Evolutionary conservation across 2,888 invertebrate species (phyloP).

Genomic region (Callinectes sapidus): DNA sequence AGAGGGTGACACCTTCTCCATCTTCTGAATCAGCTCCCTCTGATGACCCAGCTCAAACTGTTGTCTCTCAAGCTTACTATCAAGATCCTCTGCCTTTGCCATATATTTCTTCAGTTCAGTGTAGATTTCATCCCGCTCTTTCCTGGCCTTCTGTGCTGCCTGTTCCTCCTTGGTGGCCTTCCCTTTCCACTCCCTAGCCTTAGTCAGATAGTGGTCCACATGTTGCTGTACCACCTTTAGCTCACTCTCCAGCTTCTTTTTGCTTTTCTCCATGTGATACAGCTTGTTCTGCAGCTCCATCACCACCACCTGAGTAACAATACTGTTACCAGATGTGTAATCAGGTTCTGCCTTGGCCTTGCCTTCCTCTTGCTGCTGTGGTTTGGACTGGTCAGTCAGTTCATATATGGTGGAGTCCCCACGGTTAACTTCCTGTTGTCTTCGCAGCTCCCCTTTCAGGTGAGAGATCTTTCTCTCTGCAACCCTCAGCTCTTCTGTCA

Average conservation of each 20-base stretch:
- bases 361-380: neutral
- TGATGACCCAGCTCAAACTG: conserved; percentile 63
- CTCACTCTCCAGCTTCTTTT: conserved; percentile 38
- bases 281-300: conserved; percentile 55
- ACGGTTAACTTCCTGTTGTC: conserved; percentile 43
- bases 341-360: conserved; percentile 22
- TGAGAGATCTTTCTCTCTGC: conserved; percentile 57
- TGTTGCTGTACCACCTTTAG: conserved; percentile 41
- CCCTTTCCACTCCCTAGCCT: conserved; percentile 65
- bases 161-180: conserved; percentile 16
- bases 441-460: conserved; percentile 50
- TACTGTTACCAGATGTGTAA: conserved; percentile 46
- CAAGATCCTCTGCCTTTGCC: conserved; percentile 37
- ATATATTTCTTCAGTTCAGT: neutral
- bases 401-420: conserved; percentile 65
- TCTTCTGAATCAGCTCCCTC: conserved; percentile 51
- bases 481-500: conserved; percentile 46
- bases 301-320: conserved; percentile 52
- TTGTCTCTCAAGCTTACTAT: conserved; percentile 29
- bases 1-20: neutral
- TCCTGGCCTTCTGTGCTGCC: neutral
- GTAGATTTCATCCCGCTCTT: conserved; percentile 10
- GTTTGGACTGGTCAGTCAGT: conserved; percentile 2
- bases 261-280: conserved; percentile 51
- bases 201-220: conserved; percentile 60